Evolutionary conservation across 2,888 invertebrate genomes (phyloP).

Genomic region (Crematogaster levior): DNA sequence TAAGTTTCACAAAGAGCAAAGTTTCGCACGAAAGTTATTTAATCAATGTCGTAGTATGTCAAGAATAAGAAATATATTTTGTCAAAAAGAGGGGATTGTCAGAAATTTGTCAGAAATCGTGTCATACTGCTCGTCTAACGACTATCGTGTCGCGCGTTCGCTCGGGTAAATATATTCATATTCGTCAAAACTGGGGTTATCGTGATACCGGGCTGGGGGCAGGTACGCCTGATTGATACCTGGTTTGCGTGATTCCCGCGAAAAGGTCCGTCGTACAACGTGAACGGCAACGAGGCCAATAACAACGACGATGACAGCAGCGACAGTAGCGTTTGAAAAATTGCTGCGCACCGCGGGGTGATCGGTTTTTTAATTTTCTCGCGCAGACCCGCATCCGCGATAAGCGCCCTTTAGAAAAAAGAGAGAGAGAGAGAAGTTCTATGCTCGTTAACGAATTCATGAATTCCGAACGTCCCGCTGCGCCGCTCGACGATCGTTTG

Average conservation of each 20-base stretch:
- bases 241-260: conserved; percentile 80
- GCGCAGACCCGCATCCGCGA: conserved; percentile 48
- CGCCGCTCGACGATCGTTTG: conserved; percentile 45
- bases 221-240: conserved; percentile 80
- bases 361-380: conserved; percentile 55
- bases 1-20: not conserved
- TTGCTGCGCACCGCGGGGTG: conserved; percentile 43
- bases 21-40: conserved; percentile 20
- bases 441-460: conserved; percentile 54
- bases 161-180: conserved; percentile 68
- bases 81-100: not conserved
- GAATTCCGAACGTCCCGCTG: conserved; percentile 41
- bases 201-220: conserved; percentile 63
- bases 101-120: conserved; percentile 9
- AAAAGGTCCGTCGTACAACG: conserved; percentile 67
- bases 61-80: not conserved
- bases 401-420: conserved; percentile 44
- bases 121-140: not conserved
- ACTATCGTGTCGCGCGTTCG: conserved; percentile 35
- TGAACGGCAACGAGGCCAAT: conserved; percentile 47
- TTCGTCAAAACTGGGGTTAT: conserved; percentile 71
- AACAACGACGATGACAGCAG: conserved; percentile 40
- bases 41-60: not conserved
- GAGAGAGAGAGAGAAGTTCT: not conserved
- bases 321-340: conserved; percentile 53